Base-by-base conservation (phyloP, 1,140 invertebrate genomes). In the Drosophila fuyamai region DNA sequence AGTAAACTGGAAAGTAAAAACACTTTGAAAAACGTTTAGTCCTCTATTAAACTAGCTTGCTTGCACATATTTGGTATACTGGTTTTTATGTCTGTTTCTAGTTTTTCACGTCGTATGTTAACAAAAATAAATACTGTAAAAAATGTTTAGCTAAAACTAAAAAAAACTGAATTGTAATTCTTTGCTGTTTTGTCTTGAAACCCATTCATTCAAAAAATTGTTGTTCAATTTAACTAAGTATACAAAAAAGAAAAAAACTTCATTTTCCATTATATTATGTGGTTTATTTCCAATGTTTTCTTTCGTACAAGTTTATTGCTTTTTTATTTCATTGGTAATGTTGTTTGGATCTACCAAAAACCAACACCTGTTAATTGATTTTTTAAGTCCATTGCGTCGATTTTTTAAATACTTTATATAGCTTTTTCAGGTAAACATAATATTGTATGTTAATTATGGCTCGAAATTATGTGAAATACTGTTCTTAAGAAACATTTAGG, bases 1-100 rank as follows among this genome's bases (percentile, higher is more conserved):
- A 76, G 55, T 55, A 76, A 76, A 76, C 67, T 38, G 55, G 41
- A 62, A 74, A 54, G 43, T 38, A 73, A 74, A 77, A 77, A 54
- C 74, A 60, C 50, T 55, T 67, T 41, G 38, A 46, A 54, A 47
- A 61, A 40, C 14, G 27, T 32, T 32, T 29, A 7, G 29, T 29
- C 29, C 29, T 29, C 29, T 29, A 6, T 29, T 32, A 32, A 32
- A 32, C 29, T 8, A 6, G 6, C 29, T 32, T 32, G 29, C 29
- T 32, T 32, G 29, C 8, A 32, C 1, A 32, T 7, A 32, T 7
- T 32, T 8, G 29, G 0, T 32, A 7, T 32, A 32, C 29, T 32
- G 29, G 29, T 32, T 32, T 32, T 32, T 32, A 1, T 7, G 8
- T 7, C 29, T 1, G 6, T 32, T 1, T 8, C 1, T 7, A 0